These are phyloP conservation scores for Trichomycterus rosablanca DNA, from an alignment of 2,113 vertebrate genomes.

Conservation along the genomic window DNA sequence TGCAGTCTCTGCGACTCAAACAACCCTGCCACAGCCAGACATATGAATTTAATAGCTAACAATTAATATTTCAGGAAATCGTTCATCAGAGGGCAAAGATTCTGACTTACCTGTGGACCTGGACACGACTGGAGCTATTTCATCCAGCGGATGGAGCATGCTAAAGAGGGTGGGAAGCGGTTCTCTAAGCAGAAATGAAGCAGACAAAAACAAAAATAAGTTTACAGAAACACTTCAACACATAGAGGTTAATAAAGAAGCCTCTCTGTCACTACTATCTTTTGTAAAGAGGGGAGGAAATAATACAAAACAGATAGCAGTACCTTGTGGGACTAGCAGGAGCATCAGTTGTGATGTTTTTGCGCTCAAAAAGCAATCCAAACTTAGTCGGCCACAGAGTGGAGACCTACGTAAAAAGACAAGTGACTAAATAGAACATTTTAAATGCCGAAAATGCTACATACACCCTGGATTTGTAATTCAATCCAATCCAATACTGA, in stretches of 20 bases:
- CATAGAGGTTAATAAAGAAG: not conserved
- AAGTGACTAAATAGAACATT: too few species aligned
- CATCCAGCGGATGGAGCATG: constrained; percentile 94
- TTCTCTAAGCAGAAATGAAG: constrained; percentile 68
- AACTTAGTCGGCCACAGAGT: constrained; percentile 90
- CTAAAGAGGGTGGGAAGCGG: constrained; percentile 92
- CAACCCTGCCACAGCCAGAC: constrained; percentile 60
- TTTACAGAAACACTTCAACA: too few species aligned
- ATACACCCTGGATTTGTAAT: too few species aligned
- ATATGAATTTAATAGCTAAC: not conserved
- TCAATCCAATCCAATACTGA: too few species aligned
- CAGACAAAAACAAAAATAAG: too few species aligned
- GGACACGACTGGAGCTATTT: constrained; percentile 88
- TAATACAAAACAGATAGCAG: not conserved
- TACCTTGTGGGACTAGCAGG: constrained; percentile 78
- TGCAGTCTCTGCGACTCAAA: constrained; percentile 79
- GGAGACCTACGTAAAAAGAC: constrained; percentile 82
- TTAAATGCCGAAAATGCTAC: too few species aligned
- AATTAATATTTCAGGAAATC: not conserved
- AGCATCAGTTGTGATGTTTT: constrained; percentile 74
- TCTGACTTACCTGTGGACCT: constrained; percentile 78
- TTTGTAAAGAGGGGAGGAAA: not conserved
- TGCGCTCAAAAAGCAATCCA: constrained; percentile 87
- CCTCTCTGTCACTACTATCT: not conserved
- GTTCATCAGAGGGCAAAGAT: not conserved